Conservation (phyloP, 2,797 vertebrate species). For the Tympanoctomys barrerae region DNA sequence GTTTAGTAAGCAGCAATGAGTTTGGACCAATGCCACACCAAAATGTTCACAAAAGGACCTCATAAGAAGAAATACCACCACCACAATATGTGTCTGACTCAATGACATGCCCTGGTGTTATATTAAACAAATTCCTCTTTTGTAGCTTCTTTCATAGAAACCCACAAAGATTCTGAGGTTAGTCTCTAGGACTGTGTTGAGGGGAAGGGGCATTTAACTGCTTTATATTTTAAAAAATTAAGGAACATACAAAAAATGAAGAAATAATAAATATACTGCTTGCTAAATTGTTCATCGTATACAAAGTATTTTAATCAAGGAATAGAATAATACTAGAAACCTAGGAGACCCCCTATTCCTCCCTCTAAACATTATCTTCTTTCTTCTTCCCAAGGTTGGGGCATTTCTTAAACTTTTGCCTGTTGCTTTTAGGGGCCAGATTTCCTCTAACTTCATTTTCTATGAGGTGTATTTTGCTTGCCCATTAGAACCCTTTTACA, state of each 20-base stretch:
- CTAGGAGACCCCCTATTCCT: neutral
- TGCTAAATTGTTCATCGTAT: constrained; percentile 3
- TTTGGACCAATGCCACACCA: constrained; percentile 50
- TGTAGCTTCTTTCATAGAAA: constrained; percentile 68
- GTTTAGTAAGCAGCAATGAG: constrained; percentile 44
- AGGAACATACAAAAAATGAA: constrained; percentile 13
- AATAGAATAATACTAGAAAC: neutral
- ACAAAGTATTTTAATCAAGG: constrained; percentile 16
- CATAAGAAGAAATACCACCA: constrained; percentile 58
- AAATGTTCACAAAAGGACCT: constrained; percentile 66
- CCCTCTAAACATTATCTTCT: neutral
- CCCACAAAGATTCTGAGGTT: constrained; percentile 61
- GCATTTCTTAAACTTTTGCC: constrained; percentile 32
- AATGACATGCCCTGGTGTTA: constrained; percentile 58
- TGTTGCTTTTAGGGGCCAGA: constrained; percentile 54
- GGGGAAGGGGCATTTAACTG: neutral
- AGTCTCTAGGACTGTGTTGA: constrained; percentile 41
- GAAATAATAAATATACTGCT: constrained; percentile 27
- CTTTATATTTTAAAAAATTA: constrained; percentile 16
- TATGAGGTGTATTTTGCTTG: constrained; percentile 68
- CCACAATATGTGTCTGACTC: constrained; percentile 64
- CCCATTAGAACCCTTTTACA: constrained; percentile 74
- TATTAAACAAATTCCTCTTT: constrained; percentile 66
- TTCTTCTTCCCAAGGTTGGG: neutral
- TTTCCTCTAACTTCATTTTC: constrained; percentile 59